Conservation (phyloP, 2,113 vertebrate species). For the Microtus oregoni region DNA sequence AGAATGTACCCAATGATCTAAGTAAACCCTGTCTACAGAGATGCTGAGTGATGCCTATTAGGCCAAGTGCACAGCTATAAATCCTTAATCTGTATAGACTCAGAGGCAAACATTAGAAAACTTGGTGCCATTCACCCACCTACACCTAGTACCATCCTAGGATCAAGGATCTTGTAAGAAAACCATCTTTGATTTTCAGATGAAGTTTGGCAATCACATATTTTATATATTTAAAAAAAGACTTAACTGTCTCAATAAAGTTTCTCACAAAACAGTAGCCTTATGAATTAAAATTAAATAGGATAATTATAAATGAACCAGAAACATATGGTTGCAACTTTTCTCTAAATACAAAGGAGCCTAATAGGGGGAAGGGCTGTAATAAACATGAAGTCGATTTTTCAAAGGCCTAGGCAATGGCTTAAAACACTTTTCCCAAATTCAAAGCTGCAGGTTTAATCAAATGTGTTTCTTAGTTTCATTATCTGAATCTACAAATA, state of each 20-base stretch:
- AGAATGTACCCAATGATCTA: not conserved
- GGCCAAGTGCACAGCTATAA: not conserved
- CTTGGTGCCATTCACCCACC: not conserved
- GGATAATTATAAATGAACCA: conserved; percentile 73
- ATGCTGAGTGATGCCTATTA: not conserved
- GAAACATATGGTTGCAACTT: conserved; percentile 74
- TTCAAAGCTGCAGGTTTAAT: conserved; percentile 47
- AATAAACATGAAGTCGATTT: conserved; percentile 60
- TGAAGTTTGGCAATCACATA: conserved; percentile 30
- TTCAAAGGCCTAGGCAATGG: conserved; percentile 38
- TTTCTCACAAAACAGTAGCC: conserved; percentile 65
- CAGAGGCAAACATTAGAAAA: not conserved
- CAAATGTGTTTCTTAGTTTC: conserved; percentile 27
- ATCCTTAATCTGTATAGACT: not conserved
- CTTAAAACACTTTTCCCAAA: conserved; percentile 56
- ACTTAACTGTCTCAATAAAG: conserved; percentile 40
- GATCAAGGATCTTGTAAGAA: conserved; percentile 15
- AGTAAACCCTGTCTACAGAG: not conserved
- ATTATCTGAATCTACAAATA: conserved; percentile 53
- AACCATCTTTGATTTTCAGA: not conserved
- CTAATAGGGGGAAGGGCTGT: conserved; percentile 32
- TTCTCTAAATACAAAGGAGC: conserved; percentile 63
- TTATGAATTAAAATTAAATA: conserved; percentile 69
- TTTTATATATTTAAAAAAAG: conserved; percentile 41
- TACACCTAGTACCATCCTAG: not conserved